phyloP scores from a whole-genome alignment of 2,797 vertebrate genomes.

The Basileuterus tristriatus region DNA sequence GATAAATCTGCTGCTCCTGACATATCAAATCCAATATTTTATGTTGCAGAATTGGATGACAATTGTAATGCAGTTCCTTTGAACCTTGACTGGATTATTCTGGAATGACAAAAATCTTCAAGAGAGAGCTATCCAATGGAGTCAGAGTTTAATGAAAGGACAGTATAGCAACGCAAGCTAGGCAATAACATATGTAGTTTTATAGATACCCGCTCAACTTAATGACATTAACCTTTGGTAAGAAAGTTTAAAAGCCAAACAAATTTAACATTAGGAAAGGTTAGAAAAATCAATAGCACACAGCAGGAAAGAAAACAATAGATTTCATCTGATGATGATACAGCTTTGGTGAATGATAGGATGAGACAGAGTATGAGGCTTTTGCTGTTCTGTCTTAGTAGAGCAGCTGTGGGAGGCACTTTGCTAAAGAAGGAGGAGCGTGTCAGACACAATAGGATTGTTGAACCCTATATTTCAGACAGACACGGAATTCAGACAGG shows the following conservation, averaged over 20 bases:
- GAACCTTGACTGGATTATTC: neutral
- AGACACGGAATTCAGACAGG: slow-evolving; percentile 12
- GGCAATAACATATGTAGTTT: neutral
- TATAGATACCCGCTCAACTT: slow-evolving; percentile 24
- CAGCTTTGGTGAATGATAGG: neutral
- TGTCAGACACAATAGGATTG: slow-evolving; percentile 48
- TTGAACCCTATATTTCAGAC: slow-evolving; percentile 40
- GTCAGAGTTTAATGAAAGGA: slow-evolving; percentile 22
- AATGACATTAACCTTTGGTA: slow-evolving; percentile 53
- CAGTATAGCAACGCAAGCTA: neutral
- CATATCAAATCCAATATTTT: neutral
- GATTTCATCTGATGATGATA: slow-evolving; percentile 1
- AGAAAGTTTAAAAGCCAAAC: slow-evolving; percentile 54
- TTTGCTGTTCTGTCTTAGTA: neutral
- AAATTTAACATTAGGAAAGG: slow-evolving; percentile 63
- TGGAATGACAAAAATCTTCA: neutral
- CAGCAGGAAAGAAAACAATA: slow-evolving; percentile 50
- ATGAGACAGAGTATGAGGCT: neutral
- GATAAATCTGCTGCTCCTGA: neutral
- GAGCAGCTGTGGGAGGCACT: neutral
- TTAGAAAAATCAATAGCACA: slow-evolving; percentile 59
- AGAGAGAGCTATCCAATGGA: neutral
- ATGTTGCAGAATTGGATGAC: neutral
- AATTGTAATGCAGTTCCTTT: neutral
- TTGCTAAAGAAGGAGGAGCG: neutral